Base-by-base conservation (phyloP, 2,888 invertebrate genomes). In the Melolontha melolontha region DNA sequence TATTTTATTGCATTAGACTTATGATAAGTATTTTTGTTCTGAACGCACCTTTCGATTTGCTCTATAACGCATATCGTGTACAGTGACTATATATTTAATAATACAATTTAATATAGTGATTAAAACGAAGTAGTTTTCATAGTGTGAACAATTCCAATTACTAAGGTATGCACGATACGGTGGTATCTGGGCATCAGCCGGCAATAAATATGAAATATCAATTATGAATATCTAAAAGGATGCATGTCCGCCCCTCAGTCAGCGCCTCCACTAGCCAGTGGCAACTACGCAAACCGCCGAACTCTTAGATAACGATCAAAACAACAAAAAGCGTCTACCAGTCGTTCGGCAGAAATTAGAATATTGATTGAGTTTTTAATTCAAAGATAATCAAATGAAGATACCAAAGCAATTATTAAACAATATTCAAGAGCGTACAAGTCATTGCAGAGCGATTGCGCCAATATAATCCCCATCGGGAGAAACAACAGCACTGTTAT, bases 201-300 rank as follows among this genome's bases (percentile, higher is more conserved):
- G 66, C 50, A 67, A 62, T 67, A 67, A 67, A 62, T 66, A 66
- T 34, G 72, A 78, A 80, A 79, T 80, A 80, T 80, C 79, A 80
- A 80, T 80, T 79, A 80, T 79, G 79, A 79, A 79, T 79, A 80
- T 79, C 79, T 79, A 79, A 79, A 75, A 75, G 75, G 77, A 76
- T 77, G 79, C 64, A 70, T 55, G 72, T 74, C 77, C 78, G 78
- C 78, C 78, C 77, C 75, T 73, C 75, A 77, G 72, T 78, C 77
- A 76, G 71, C 76, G 73, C 72, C 75, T 74, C 71, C 68, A 63
- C 70, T 44, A 54, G 54, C 47, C 64, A 47, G 34, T 34, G 34
- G 63, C 44, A 47, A 47, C 57, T 66, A 57, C 67, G 50, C 49
- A 40, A 57, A 62, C 50, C 59, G 50, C 51, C 51, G 68, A 34